Base-by-base conservation (phyloP, 2,113 vertebrate genomes). In the Bos taurus region DNA sequence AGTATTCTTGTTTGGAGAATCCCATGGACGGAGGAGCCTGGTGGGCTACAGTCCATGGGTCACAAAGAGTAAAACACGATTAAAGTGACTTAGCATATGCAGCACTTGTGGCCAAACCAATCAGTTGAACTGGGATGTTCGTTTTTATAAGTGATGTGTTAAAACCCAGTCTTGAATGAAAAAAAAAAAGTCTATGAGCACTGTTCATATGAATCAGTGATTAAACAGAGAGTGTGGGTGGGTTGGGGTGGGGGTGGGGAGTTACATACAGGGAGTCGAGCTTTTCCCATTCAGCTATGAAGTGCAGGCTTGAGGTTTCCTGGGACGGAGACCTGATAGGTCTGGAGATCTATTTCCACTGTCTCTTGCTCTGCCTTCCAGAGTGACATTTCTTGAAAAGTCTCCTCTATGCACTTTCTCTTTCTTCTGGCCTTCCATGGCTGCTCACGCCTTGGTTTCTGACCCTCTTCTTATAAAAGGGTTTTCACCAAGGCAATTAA, bases 101-200 rank as follows among this genome's bases (percentile, higher is more conserved):
- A 26, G 36, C 36, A 26, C 71, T 43, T 43, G 23, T 43, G 56
- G 71, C 74, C 91, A 91, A 94, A 94, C 30, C 46, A 88, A 23
- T 95, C 91, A 43, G n/a, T 40, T 46, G 43, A 78, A 91, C 71
- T 57, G 17, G 50, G 50, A 87, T 71, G 43, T 54, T 86, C 23
- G 1, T 78, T 95, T 80, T 57, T 54, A 19, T 91, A 93, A 93
- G 26, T 71, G 56, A 78, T 59, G 36, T 74, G 15, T 93, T 97
- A 86, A 54, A 85, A 43, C 54, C 81, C 46, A 60, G n/a, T 78
- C 90, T 33, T 60, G 23, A 90, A 84, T 23, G 0, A 67, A 67
- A 60, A 60, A 23, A 33, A 36, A 81, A 48, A 87, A 26, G 30
- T n/a, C 17, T n/a, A 12, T 89, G 40, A 91, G 17, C 48, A 28